phyloP scores from a whole-genome alignment of 2,113 vertebrate genomes.

The Nycticorax nycticorax region DNA sequence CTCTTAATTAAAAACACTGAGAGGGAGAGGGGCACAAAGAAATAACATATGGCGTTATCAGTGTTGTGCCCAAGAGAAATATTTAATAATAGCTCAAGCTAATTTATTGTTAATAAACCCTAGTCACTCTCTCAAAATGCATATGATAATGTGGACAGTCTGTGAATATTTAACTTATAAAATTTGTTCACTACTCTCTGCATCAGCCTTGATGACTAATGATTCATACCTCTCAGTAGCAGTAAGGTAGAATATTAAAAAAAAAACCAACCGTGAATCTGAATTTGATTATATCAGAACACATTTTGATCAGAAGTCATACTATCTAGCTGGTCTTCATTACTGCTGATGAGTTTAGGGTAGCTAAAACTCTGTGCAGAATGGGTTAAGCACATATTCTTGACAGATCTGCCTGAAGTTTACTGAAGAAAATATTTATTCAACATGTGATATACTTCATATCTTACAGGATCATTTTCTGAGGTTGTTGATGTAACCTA shows the following conservation, averaged over 20 bases:
- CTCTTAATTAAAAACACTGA: constrained; percentile 19
- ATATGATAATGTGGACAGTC: not conserved
- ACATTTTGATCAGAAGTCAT: not conserved
- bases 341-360: not conserved
- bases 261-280: not conserved
- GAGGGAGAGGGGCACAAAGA: not conserved
- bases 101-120: constrained; percentile 52
- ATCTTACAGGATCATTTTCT: not conserved
- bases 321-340: not conserved
- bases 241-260: not conserved
- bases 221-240: not conserved
- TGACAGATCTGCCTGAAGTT: not conserved
- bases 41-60: constrained; percentile 34
- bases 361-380: not conserved
- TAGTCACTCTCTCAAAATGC: not conserved
- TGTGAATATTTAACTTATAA: not conserved
- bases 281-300: not conserved
- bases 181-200: not conserved
- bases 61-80: constrained; percentile 16
- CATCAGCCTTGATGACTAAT: not conserved
- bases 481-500: not conserved
- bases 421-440: not conserved
- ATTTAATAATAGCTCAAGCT: constrained; percentile 37
- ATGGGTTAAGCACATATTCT: not conserved
- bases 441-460: not conserved